These are phyloP conservation scores for Oreonectes daqikongensis DNA, from an alignment of 2,797 vertebrate species.

Conservation along the genomic window DNA sequence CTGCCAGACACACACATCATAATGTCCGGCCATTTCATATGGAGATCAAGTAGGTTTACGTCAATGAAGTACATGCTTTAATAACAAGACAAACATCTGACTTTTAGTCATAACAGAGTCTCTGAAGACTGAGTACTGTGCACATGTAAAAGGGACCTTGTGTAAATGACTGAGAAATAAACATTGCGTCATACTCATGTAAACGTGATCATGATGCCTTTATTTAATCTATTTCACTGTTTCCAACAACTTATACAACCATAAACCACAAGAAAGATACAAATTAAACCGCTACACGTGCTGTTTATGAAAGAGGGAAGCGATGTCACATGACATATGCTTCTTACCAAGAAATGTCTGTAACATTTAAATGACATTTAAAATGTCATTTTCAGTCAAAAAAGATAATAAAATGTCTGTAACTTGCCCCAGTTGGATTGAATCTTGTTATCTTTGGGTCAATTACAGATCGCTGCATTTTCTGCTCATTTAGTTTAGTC, in stretches of 20 bases:
- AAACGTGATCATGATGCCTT: background rate
- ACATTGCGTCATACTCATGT: conserved; percentile 3
- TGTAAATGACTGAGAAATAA: background rate
- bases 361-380: too few species aligned
- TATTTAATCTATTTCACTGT: background rate
- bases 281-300: background rate
- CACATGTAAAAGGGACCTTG: background rate
- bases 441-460: conserved; percentile 24
- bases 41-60: background rate
- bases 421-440: background rate
- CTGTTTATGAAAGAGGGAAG: background rate
- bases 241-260: background rate
- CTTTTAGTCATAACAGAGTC: background rate
- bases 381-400: background rate
- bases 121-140: background rate
- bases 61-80: background rate
- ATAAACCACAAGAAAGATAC: background rate
- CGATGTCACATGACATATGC: background rate
- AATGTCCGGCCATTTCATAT: background rate
- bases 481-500: conserved; percentile 34
- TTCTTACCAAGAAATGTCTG: background rate
- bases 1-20: background rate
- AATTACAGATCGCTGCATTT: conserved; percentile 22
- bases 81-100: background rate
- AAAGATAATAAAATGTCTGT: too few species aligned